phyloP scores from a whole-genome alignment of 23 tunicate genomes.

The Corella eumyota region DNA sequence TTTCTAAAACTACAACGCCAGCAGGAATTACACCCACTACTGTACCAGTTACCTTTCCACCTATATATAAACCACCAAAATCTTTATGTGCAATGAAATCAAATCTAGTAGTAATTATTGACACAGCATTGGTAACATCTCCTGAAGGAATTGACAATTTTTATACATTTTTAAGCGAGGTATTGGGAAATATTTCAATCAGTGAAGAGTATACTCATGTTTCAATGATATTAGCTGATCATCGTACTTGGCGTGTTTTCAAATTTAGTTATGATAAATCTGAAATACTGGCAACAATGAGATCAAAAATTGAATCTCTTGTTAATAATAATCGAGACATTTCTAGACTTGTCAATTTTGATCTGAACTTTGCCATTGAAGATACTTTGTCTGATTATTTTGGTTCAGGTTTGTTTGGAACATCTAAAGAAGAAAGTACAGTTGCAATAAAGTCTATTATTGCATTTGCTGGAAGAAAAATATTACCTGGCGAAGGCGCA shows the following conservation, averaged over 20 bases:
- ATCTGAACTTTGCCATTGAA: slow-evolving; percentile 24
- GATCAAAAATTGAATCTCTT: neutral
- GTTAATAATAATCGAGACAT: neutral
- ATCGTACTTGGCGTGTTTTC: slow-evolving; percentile 13
- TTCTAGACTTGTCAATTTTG: neutral
- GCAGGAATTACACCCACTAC: slow-evolving; percentile 7
- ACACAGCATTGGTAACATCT: slow-evolving; percentile 8
- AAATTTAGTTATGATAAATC: slow-evolving; percentile 2
- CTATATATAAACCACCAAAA: neutral
- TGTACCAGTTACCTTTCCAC: slow-evolving; percentile 5
- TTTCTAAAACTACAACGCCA: slow-evolving; percentile 4
- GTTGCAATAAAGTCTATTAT: too few species aligned
- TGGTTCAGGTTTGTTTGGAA: too few species aligned
- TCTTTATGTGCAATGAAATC: slow-evolving; percentile 53
- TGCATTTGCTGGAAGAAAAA: too few species aligned
- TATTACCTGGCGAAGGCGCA: too few species aligned
- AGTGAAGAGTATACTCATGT: slow-evolving; percentile 12
- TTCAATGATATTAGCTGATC: slow-evolving; percentile 18
- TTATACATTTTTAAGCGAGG: too few species aligned
- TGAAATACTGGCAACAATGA: slow-evolving; percentile 9
- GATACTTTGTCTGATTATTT: neutral
- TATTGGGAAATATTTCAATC: slow-evolving; percentile 9
- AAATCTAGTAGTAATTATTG: slow-evolving; percentile 36
- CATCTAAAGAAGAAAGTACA: too few species aligned
- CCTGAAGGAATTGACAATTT: too few species aligned